Evolutionary conservation across 2,888 invertebrate species (phyloP), one percentile per base, ranked within the genome.

Genomic region (Fragum fragum): DNA sequence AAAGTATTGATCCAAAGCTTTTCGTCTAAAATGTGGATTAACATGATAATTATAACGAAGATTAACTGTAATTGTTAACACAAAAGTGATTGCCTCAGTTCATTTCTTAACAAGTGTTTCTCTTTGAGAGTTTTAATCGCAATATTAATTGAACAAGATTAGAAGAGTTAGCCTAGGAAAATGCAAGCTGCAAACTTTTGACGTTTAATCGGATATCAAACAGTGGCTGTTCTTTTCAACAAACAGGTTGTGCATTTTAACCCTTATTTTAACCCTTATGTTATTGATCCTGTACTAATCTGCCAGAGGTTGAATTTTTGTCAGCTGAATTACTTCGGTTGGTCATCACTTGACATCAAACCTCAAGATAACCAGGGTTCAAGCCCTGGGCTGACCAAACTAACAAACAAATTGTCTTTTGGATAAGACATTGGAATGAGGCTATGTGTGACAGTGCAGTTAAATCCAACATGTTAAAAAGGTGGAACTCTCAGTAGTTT

Each of bases 51-150:
- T 47, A 47, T 47, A 47, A 47, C 47, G n/a, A 18, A 16, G 47
- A 47, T 47, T 47, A 47, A 14, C 18, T 3, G 18, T 47, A 47
- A 47, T 47, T 47, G 47, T 47, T 47, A 47, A n/a, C 47, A 47
- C 47, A 47, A 47, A 47, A 47, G 47, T 47, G 47, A 47, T 47
- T 47, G 47, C 47, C 47, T 47, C 18, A 47, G n/a, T n/a, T 47
- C 18, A 47, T 47, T n/a, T 47, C 47, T 47, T 47, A 47, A 47
- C 47, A 47, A 47, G 47, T 47, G 47, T 47, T 47, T 47, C 14
- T 47, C 47, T 47, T 47, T 47, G 47, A 47, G 47, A n/a, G 5
- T 14, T 47, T 47, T 47, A 47, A 47, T 47, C 47, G 14, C 14
- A 2, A n/a, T 47, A 47, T 47, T 47, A 47, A 47, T 47, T 47